Evolutionary conservation across 2,113 vertebrate genomes (phyloP), one percentile per base, ranked within the genome.

Genomic region (Mystacornis crossleyi): DNA sequence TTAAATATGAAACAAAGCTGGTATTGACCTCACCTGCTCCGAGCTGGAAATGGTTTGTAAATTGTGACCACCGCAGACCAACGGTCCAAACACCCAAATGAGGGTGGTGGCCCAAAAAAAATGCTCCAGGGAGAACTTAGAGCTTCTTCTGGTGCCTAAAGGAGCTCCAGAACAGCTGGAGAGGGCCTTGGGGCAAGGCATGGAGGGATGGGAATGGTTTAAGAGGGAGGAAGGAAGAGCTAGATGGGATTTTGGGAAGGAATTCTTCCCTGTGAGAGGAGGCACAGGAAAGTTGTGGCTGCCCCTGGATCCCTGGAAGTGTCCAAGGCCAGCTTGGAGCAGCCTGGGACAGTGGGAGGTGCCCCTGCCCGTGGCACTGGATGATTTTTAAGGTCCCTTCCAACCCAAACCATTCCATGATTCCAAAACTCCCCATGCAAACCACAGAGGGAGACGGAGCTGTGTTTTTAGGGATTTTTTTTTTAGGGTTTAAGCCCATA

Each of bases 1-100:
- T 95, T 96, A 93, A 94, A 91, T 95, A 80, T 3, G 40, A 94
- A 71, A 73, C 65, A 81, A 93, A 73, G 19, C 48, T 86, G 80
- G 51, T 90, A 10, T 48, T 89, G 34, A 67, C 23, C 54, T 85
- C n/a, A 60, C 58, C 50, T 2, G 15, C 62, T 89, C 34, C 16
- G 17, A 0, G 0, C 9, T 62, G 54, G 1, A 24, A 67, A 31
- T 3, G 15, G 38, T 85, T 90, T 73, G 38, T 34, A 51, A 78
- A 58, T 24, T 73, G 79, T 73, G 47, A 43, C 47, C 4, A 12
- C 53, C 21, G 10, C 42, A 93, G 33, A 31, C 43, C 84, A 85
- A 65, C 1, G 17, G 67, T 57, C 47, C 74, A 25, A 83, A 55
- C 14, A 65, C 42, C n/a, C 70, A 73, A 29, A 62, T 28, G 62